Evolutionary conservation across 1,140 invertebrate species (phyloP), one percentile per base, ranked within the genome.

Genomic region (Oncopeltus fasciatus): DNA sequence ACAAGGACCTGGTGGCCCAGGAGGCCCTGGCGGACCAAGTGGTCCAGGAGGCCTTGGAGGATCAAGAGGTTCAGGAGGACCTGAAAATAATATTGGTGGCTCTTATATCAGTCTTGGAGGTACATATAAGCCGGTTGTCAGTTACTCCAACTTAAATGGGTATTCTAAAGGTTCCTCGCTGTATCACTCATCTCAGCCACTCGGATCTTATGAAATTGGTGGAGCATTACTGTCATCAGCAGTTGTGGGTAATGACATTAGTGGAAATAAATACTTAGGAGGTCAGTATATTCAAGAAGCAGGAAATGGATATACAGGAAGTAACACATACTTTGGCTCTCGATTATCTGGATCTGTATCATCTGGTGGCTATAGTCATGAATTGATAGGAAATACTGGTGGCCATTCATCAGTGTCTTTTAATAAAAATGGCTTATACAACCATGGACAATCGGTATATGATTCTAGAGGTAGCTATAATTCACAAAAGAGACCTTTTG

Each of bases 391-490:
- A 43, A 57, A 62, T 60, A 51, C 18, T 21, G 62, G 43, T 33
- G 51, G 56, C 16, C 64, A 33, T 4, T 2, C 27, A 28, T 27
- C 27, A 57, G n/a, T 21, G 26, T 27, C 26, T 4, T 18, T 4
- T 16, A 27, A 27, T 31, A 27, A 27, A 33, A 70, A 71, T 16
- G 75, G 76, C 21, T 72, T 73, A 57, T 72, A 73, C 38, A 62
- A 68, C 27, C 67, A 70, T 38, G 71, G 57, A 27, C 29, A 46
- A 20, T 59, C 44, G n/a, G n/a, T n/a, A 33, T 46, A 57, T 33
- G 57, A 71, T 57, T 69, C 71, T 64, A 70, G 70, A 24, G 74
- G 73, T n/a, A 59, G 65, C 69, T 21, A 74, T 73, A 60, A 62
- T 68, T 28, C 62, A 67, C 26, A 67, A 69, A 44, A 3, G 26